Conservation (phyloP, 2,888 invertebrate species). For the Ochlodes sylvanus region DNA sequence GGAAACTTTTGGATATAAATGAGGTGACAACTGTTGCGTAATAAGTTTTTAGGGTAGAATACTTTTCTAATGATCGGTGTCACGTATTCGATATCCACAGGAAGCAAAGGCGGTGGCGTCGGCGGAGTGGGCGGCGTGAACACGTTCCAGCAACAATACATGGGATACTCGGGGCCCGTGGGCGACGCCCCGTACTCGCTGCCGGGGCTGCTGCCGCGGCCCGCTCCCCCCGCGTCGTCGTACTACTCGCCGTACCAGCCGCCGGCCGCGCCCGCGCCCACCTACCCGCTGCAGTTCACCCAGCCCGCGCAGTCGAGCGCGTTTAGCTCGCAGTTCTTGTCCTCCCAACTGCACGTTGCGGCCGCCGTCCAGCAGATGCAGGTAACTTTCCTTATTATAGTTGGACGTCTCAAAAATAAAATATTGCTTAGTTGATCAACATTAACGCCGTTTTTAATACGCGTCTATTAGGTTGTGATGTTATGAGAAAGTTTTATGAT, state of each 20-base stretch:
- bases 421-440: no score
- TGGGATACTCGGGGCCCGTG: conserved; percentile 77
- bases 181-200: conserved; percentile 77
- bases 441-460: no score
- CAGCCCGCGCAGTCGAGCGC: conserved; percentile 84
- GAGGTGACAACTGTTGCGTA: no score
- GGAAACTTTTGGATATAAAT: no score
- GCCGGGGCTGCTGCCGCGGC: conserved; percentile 75
- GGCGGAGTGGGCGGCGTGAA: conserved; percentile 77
- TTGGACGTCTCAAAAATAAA: no score
- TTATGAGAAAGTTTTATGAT: no score
- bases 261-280: conserved; percentile 84
- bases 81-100: conserved; percentile 37
- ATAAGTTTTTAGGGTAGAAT: no score
- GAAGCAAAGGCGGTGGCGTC: conserved; percentile 68
- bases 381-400: conserved; percentile 57
- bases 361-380: conserved; percentile 82
- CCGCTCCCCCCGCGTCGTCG: conserved; percentile 77
- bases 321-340: conserved; percentile 76
- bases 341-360: conserved; percentile 77
- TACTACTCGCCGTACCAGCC: conserved; percentile 82
- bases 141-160: conserved; percentile 80
- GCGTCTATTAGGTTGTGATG: no score
- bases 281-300: conserved; percentile 86
- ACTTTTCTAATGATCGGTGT: no score